Conservation (phyloP, 2,113 vertebrate species). For the Bambusicola thoracicus region DNA sequence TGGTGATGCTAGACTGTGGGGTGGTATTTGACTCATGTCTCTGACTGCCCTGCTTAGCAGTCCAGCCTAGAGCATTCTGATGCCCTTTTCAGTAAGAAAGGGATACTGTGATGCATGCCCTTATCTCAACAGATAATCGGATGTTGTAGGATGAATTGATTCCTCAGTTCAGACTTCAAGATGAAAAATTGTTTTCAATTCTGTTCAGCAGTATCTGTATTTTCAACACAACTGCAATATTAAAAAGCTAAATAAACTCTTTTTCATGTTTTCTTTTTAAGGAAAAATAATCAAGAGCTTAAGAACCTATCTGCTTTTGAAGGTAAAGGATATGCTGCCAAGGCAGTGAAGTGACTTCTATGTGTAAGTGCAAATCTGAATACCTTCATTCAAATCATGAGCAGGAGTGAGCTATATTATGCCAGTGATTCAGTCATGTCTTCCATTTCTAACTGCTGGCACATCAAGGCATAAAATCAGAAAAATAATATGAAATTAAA, state of each 20-base stretch:
- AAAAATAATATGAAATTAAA: neutral
- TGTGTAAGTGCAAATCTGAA: neutral
- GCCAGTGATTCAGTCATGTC: neutral
- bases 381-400: neutral
- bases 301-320: neutral
- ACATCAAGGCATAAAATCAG: neutral
- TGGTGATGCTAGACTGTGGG: neutral
- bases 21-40: neutral
- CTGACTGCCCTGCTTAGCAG: neutral
- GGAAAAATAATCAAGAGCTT: neutral
- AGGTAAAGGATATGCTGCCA: neutral
- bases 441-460: neutral
- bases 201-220: neutral
- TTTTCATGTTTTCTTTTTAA: neutral
- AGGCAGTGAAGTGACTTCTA: neutral
- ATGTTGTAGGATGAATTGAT: neutral
- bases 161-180: neutral
- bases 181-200: conserved; percentile 4
- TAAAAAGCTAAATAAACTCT: neutral
- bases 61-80: neutral
- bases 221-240: neutral
- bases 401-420: neutral
- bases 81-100: neutral
- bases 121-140: neutral
- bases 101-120: neutral